Evolutionary conservation across 2,888 invertebrate species (phyloP), one percentile per base, ranked within the genome.

Genomic region (Fragum fragum): DNA sequence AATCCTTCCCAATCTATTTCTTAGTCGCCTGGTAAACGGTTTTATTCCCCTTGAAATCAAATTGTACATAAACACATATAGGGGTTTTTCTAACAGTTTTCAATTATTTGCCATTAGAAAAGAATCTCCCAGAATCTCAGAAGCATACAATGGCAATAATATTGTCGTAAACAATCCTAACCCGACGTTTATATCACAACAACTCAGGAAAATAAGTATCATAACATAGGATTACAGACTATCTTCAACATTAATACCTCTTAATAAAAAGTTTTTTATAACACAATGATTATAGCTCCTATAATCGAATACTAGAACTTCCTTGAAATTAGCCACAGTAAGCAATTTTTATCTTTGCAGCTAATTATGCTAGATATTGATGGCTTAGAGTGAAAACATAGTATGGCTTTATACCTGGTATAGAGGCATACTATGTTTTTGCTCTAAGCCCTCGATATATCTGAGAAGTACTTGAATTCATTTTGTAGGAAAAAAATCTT

Each of bases 171-270:
- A 47, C 47, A 47, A 47, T 47, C 47, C 5, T 47, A 47, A 47
- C n/a, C 14, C 16, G 47, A 47, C 47, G n/a, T 47, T 47, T 47
- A 47, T 47, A 47, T 47, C 18, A 47, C 47, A 47, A n/a, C 47
- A 14, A n/a, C 47, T 1, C 14, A 47, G 47, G 14, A 14, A 47
- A 47, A 47, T 47, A 47, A 47, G 47, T 9, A 16, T 16, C 47
- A n/a, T n/a, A 47, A 47, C 47, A 47, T 16, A 5, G 47, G n/a
- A 47, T 47, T 47, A 47, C 14, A 47, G 47, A 47, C 47, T 9
- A 47, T 47, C 5, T 47, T n/a, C 47, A 47, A 47, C 47, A 47
- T 47, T 47, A 47, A 47, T n/a, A 47, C 47, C 47, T n/a, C n/a
- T 47, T n/a, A 5, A 47, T 47, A 47, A 47, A 47, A 47, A 47